Base-by-base conservation (phyloP, 2,113 vertebrate genomes). In the Micromys minutus region DNA sequence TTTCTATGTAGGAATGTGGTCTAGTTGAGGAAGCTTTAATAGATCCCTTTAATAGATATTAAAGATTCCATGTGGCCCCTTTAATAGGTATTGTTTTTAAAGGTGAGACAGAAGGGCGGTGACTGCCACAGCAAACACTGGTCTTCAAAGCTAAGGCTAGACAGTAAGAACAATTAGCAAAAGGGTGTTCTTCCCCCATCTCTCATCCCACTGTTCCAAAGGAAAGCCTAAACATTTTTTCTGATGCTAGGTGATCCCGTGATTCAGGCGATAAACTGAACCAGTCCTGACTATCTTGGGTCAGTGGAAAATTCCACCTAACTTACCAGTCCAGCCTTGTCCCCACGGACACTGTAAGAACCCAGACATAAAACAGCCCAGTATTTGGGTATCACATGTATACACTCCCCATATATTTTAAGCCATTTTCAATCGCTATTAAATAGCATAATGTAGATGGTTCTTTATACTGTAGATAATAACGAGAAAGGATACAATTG, bases 131-230 rank as follows among this genome's bases (percentile, higher is more conserved):
- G 42, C 21, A 77, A 89, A 95, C 12, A 29, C 47, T 9, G 76
- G 34, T 89, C 55, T 89, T 92, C 88, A 95, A 87, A 81, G 47
- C 17, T 63, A 72, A 72, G 55, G 47, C 22, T 24, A 74, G 71
- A 45, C 2, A 19, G 72, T 63, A 87, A 11, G 16, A 61, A 31
- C 39, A 36, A n/a, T 80, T 52, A 61, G 47, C 10, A n/a, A 88
- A 90, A 57, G 69, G 17, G 17, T 36, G 45, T 69, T 79, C 34
- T 91, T 29, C 36, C 19, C 8, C 31, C 3, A 55, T 77, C 81
- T 89, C 22, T 24, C 17, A 26, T 39, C 22, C 22, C 36, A 15
- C 19, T 13, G 8, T 81, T 81, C 24, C 22, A 81, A 1, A 81
- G 52, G 4, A 81, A 59, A 39, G 34, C 10, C 77, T 39, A 22